Evolutionary conservation across 2,888 invertebrate genomes (phyloP).

Genomic region (Sesia bembeciformis): DNA sequence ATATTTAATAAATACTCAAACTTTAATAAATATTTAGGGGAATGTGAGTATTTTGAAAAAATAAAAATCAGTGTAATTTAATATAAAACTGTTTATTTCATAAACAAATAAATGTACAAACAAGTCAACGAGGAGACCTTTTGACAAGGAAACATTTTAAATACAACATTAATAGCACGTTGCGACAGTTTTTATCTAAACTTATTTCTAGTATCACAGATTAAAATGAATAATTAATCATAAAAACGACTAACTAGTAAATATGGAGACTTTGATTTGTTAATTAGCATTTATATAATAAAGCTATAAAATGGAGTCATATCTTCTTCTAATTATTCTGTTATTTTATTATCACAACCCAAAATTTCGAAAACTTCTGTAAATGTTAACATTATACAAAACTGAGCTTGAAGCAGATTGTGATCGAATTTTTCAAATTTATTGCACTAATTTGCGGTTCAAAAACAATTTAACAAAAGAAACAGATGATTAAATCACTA

Average conservation of each 20-base stretch:
- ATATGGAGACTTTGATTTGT: background rate
- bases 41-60: background rate
- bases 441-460: background rate
- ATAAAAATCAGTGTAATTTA: conserved; percentile 10
- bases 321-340: background rate
- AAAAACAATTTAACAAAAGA: too few species aligned
- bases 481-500: too few species aligned
- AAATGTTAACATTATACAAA: too few species aligned
- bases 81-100: conserved; percentile 56
- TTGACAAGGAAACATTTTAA: conserved; percentile 28
- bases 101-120: conserved; percentile 58
- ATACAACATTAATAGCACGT: conserved; percentile 8
- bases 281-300: background rate
- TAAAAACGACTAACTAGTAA: background rate
- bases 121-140: conserved; percentile 53
- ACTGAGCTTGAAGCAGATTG: too few species aligned
- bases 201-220: background rate
- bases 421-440: background rate
- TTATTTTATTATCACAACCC: conserved; percentile 33
- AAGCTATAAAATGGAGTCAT: background rate
- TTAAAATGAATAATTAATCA: background rate
- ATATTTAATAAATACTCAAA: too few species aligned
- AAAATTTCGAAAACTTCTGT: conserved; percentile 5
- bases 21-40: too few species aligned
- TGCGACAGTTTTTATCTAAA: background rate